phyloP scores from a whole-genome alignment of 1,140 invertebrate genomes.

The Drosophila kikkawai region DNA sequence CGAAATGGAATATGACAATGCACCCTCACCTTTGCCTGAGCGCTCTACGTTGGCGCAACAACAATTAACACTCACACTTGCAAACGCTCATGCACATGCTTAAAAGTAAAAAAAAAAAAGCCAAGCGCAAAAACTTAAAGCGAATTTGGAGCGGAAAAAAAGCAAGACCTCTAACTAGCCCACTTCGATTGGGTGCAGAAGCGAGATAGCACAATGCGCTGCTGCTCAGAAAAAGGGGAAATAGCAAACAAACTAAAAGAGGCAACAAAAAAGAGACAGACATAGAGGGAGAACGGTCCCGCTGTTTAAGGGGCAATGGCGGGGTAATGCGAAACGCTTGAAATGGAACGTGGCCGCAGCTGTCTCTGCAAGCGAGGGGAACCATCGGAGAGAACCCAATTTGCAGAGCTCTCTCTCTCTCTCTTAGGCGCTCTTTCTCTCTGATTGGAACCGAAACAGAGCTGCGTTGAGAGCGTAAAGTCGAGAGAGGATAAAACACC shows the following conservation, averaged over 20 bases:
- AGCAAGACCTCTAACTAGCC: conserved; percentile 40
- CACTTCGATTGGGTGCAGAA: conserved; percentile 62
- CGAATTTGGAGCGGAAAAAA: conserved; percentile 26
- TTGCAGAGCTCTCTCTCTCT: conserved; percentile 43
- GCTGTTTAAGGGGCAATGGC: conserved; percentile 43
- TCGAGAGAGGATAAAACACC: conserved; percentile 9
- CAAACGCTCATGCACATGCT: conserved; percentile 6
- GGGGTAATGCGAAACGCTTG: conserved; percentile 33
- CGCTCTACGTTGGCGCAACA: conserved; percentile 40
- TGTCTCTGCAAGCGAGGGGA: conserved; percentile 59
- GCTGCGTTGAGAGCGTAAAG: conserved; percentile 1
- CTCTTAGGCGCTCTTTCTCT: not conserved
- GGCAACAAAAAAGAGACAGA: conserved; percentile 10
- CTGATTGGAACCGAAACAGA: conserved; percentile 26
- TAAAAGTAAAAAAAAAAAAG: conserved; percentile 22
- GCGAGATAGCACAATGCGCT: conserved; percentile 56
- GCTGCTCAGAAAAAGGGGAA: conserved; percentile 38
- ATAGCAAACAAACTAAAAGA: conserved; percentile 21
- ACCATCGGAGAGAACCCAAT: conserved; percentile 32
- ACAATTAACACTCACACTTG: conserved; percentile 45
- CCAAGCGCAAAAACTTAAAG: conserved; percentile 27
- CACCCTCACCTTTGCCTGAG: conserved; percentile 21
- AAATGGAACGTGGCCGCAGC: conserved; percentile 25
- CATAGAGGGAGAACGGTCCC: conserved; percentile 9
- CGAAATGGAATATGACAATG: conserved; percentile 48